These are phyloP conservation scores for Taphrorychus bicolor DNA, from an alignment of 2,888 invertebrate genomes.

Conservation along the genomic window DNA sequence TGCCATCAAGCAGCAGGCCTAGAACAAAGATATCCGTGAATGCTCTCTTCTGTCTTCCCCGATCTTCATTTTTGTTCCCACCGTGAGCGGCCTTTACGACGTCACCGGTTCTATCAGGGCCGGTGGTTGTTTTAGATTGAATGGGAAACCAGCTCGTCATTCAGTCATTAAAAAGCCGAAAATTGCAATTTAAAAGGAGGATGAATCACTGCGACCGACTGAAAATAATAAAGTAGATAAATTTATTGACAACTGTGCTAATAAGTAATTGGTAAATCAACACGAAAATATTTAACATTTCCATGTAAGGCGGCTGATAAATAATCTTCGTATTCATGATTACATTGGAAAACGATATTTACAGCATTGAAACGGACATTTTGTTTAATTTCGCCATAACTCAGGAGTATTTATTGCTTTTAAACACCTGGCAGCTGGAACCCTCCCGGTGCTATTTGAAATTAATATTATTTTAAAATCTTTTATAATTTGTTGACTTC, in stretches of 20 bases:
- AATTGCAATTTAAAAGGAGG: not conserved
- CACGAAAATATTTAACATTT: slow-evolving; percentile 11
- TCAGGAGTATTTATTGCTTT: slow-evolving; percentile 33
- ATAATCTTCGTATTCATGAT: slow-evolving; percentile 19
- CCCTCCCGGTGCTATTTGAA: slow-evolving; percentile 24
- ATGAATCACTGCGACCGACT: no score
- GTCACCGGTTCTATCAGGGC: not conserved
- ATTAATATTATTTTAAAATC: slow-evolving; percentile 9
- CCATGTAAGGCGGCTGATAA: slow-evolving; percentile 13
- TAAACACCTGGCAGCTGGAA: slow-evolving; percentile 35
- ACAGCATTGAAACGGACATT: slow-evolving; percentile 28
- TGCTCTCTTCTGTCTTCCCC: slow-evolving; percentile 47
- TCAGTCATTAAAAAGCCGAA: slow-evolving; percentile 24
- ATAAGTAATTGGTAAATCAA: not conserved
- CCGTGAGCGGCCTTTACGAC: no score
- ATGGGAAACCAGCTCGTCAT: slow-evolving; percentile 15
- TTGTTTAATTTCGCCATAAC: slow-evolving; percentile 39
- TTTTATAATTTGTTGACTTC: slow-evolving; percentile 24
- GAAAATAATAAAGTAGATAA: no score
- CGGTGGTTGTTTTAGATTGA: slow-evolving; percentile 1
- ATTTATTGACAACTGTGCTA: no score
- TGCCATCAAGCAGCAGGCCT: slow-evolving; percentile 57
- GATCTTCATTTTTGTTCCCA: slow-evolving; percentile 48
- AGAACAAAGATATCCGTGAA: slow-evolving; percentile 58
- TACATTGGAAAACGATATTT: slow-evolving; percentile 35